A percentile compares a stretch with the other conserved stretches of the same genome.
These are phyloP conservation scores for Sceloporus undulatus DNA, from an alignment of 2,113 vertebrate species.

Conservation along the genomic window DNA sequence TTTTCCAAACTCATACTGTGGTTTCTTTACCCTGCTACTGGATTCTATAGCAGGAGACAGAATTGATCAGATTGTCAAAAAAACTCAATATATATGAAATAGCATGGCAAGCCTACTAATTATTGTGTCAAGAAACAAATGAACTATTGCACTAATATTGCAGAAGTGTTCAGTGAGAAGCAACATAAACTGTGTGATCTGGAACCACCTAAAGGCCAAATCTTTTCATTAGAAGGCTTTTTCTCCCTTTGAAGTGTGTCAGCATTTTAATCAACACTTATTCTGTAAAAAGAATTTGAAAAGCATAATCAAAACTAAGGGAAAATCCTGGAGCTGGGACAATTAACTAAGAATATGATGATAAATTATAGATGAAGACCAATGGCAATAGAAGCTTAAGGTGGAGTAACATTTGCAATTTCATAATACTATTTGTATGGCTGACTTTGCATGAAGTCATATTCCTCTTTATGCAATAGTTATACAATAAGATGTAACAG, in stretches of 20 bases:
- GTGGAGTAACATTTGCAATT: slow-evolving; percentile 59
- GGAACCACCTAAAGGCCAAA: slow-evolving; percentile 84
- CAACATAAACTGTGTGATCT: slow-evolving; percentile 84
- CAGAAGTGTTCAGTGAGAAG: slow-evolving; percentile 83
- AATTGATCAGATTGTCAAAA: slow-evolving; percentile 77
- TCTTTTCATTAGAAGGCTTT: slow-evolving; percentile 62
- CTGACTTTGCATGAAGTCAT: slow-evolving; percentile 37
- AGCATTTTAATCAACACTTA: neutral
- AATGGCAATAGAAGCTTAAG: slow-evolving; percentile 45
- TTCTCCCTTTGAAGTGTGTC: neutral
- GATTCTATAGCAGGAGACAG: slow-evolving; percentile 65
- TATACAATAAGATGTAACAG: slow-evolving; percentile 58
- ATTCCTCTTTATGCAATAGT: slow-evolving; percentile 43
- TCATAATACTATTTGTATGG: slow-evolving; percentile 47
- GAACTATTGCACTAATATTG: slow-evolving; percentile 66
- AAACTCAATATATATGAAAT: slow-evolving; percentile 76
- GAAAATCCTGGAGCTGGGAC: slow-evolving; percentile 13
- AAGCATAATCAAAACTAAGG: slow-evolving; percentile 36
- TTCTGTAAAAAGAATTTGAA: neutral
- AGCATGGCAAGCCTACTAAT: slow-evolving; percentile 65
- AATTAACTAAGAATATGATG: slow-evolving; percentile 35
- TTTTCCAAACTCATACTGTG: slow-evolving; percentile 75
- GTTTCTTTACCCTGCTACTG: slow-evolving; percentile 51
- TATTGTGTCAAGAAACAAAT: slow-evolving; percentile 68
- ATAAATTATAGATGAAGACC: slow-evolving; percentile 51